Conservation (phyloP, 23 tunicate species). For the Styela plicata region DNA sequence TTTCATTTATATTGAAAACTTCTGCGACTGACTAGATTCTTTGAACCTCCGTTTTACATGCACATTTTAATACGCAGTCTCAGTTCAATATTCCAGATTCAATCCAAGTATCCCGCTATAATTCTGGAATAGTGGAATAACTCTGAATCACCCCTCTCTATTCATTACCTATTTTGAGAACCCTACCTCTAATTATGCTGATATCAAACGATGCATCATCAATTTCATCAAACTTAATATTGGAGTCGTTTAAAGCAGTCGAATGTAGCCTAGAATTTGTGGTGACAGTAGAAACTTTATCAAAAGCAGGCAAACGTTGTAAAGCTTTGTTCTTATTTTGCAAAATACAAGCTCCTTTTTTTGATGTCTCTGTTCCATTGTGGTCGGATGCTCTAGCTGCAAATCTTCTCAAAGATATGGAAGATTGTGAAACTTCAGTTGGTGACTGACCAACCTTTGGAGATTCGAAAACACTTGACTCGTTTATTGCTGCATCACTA, state of each 20-base stretch:
- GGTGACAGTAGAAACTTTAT: not conserved
- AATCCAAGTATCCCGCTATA: too few relatives aligned
- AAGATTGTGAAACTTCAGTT: not conserved
- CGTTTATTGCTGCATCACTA: not conserved
- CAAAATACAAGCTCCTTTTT: too few relatives aligned
- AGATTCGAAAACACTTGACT: not conserved
- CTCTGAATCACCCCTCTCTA: too few relatives aligned
- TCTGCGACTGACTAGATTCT: too few relatives aligned
- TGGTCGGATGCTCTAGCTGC: not conserved
- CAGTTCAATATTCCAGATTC: too few relatives aligned
- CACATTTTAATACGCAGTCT: too few relatives aligned
- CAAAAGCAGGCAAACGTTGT: too few relatives aligned
- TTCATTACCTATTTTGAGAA: too few relatives aligned
- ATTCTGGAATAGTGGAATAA: too few relatives aligned
- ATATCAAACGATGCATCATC: conserved; percentile 9
- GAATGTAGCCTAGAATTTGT: conserved; percentile 8
- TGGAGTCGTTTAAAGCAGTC: not conserved
- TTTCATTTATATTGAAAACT: too few relatives aligned
- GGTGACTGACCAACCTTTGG: not conserved
- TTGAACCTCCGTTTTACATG: too few relatives aligned
- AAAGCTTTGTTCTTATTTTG: too few relatives aligned
- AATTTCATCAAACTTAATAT: not conserved
- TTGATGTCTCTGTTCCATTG: not conserved
- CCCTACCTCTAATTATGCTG: conserved; percentile 14
- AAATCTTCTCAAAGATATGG: not conserved